Conservation (phyloP, 2,888 invertebrate genomes). For the Bombylius discolor region DNA sequence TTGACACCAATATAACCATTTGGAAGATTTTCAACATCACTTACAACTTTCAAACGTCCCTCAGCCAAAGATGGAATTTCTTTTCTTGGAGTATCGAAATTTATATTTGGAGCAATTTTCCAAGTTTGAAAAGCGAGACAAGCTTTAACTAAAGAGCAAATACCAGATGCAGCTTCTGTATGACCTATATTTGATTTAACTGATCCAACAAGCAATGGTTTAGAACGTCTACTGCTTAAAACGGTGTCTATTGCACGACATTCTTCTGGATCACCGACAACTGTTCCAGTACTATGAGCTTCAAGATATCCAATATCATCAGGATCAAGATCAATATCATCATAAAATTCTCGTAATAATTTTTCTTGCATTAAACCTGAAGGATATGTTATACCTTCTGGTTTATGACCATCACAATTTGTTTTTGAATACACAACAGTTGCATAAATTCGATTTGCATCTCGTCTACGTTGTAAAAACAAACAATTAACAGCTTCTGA, state of each 20-base stretch:
- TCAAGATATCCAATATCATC: slow-evolving; percentile 63
- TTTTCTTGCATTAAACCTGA: slow-evolving; percentile 50
- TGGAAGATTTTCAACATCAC: slow-evolving; percentile 53
- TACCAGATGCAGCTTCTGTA: slow-evolving; percentile 72
- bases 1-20: slow-evolving; percentile 72
- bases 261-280: slow-evolving; percentile 87
- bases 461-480: slow-evolving; percentile 56
- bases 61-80: slow-evolving; percentile 48
- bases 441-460: slow-evolving; percentile 54
- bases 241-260: slow-evolving; percentile 67
- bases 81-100: slow-evolving; percentile 52
- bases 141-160: slow-evolving; percentile 72
- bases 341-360: slow-evolving; percentile 50
- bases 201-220: slow-evolving; percentile 72
- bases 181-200: slow-evolving; percentile 93
- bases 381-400: slow-evolving; percentile 56
- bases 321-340: slow-evolving; percentile 58
- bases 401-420: slow-evolving; percentile 67
- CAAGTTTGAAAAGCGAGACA: slow-evolving; percentile 69
- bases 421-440: slow-evolving; percentile 63
- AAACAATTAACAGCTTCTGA: slow-evolving; percentile 62
- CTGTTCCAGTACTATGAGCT: slow-evolving; percentile 74
- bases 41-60: slow-evolving; percentile 56
- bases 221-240: slow-evolving; percentile 59
- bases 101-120: slow-evolving; percentile 72